These are phyloP conservation scores for Speoplatyrhinus poulsoni DNA, from an alignment of 2,113 vertebrate genomes.

Conservation along the genomic window DNA sequence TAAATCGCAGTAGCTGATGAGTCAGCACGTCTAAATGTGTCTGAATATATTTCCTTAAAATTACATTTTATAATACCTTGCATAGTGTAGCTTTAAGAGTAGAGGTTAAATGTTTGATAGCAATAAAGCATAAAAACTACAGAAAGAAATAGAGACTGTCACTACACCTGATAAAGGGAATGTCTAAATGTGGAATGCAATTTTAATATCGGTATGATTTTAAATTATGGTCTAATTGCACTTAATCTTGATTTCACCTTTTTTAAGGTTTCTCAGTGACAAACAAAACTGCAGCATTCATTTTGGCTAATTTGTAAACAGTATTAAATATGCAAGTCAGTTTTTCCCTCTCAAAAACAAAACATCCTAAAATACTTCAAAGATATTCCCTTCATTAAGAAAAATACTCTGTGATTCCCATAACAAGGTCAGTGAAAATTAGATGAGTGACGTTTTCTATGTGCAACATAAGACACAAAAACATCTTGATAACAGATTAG, in stretches of 20 bases:
- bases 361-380: conserved; percentile 46
- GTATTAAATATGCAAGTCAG: conserved; percentile 71
- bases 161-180: conserved; percentile 57
- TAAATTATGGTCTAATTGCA: conserved; percentile 77
- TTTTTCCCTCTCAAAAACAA: conserved; percentile 48
- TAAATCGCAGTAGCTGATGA: too few relatives aligned
- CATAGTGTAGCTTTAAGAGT: too few relatives aligned
- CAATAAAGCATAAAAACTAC: conserved; percentile 1
- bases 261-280: conserved; percentile 44
- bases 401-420: conserved; percentile 54
- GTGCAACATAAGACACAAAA: conserved; percentile 66
- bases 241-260: conserved; percentile 66
- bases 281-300: conserved; percentile 75
- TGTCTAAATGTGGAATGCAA: conserved; percentile 70
- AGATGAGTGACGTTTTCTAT: conserved; percentile 52
- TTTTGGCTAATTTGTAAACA: conserved; percentile 80
- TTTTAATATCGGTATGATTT: conserved; percentile 49
- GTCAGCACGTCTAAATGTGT: too few relatives aligned
- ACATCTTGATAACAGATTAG: conserved; percentile 42
- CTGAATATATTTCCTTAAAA: too few relatives aligned
- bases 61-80: too few relatives aligned
- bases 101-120: not conserved
- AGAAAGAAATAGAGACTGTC: not conserved
- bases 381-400: conserved; percentile 70
- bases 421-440: conserved; percentile 69